Conservation (phyloP, 2,888 invertebrate species). For the Zaprionus obscuricornis region DNA sequence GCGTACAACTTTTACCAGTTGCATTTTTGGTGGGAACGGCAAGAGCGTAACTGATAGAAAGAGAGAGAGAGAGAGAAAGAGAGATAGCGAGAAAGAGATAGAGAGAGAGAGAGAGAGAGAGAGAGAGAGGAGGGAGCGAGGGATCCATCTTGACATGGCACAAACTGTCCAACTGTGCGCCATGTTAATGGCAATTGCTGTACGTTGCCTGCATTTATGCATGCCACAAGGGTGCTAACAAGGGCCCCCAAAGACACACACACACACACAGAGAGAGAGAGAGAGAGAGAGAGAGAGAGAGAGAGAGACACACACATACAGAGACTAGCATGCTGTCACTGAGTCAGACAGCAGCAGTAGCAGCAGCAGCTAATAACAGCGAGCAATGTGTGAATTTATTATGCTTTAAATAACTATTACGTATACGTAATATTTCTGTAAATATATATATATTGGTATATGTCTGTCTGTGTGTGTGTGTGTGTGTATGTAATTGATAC, state of each 20-base stretch:
- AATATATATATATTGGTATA: neutral
- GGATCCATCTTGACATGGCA: slow-evolving; percentile 36
- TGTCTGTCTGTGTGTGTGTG: no score
- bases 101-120: neutral
- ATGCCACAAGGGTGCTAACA: slow-evolving; percentile 55
- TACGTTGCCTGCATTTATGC: slow-evolving; percentile 23
- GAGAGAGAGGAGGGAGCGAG: neutral
- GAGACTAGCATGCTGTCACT: slow-evolving; percentile 1
- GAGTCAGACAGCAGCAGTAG: slow-evolving; percentile 9
- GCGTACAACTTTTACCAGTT: slow-evolving; percentile 65
- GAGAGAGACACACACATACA: neutral
- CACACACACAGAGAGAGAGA: slow-evolving; percentile 7
- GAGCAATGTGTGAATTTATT: slow-evolving; percentile 56
- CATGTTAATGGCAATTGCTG: slow-evolving; percentile 61
- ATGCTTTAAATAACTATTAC: slow-evolving; percentile 63
- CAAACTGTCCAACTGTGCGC: slow-evolving; percentile 61
- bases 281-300: neutral
- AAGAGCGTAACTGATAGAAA: neutral
- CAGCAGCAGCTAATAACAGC: slow-evolving; percentile 3
- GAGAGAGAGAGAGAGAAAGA: slow-evolving; percentile 16
- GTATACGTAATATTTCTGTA: slow-evolving; percentile 29
- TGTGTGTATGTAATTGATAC: no score
- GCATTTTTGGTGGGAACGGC: slow-evolving; percentile 51
- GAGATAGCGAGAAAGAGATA: neutral
- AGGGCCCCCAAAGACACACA: slow-evolving; percentile 15